Conservation (phyloP, 2,113 vertebrate genomes). For the Bubo scandiacus region DNA sequence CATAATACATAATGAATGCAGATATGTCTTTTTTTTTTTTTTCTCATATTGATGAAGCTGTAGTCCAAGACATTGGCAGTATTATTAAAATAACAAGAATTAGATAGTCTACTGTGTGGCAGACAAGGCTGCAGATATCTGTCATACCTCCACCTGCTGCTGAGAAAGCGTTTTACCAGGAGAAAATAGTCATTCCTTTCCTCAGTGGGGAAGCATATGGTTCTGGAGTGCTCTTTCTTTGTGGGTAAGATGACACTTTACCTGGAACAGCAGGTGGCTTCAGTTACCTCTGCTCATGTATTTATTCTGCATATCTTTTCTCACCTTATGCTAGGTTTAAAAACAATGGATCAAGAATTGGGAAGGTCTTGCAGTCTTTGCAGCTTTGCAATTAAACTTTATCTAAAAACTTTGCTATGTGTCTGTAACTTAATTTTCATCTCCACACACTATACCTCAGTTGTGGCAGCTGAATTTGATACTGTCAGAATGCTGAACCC, state of each 20-base stretch:
- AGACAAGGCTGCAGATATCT: background rate
- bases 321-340: background rate
- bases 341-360: background rate
- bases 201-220: accelerated
- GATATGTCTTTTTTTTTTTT: background rate
- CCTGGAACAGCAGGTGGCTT: background rate
- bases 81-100: background rate
- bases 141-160: background rate
- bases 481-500: background rate
- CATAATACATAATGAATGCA: background rate
- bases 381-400: background rate
- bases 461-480: background rate
- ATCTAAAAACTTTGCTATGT: background rate
- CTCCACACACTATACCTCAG: background rate
- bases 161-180: background rate
- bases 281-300: background rate
- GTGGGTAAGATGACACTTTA: background rate
- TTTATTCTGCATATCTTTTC: background rate
- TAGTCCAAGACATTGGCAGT: background rate
- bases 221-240: background rate
- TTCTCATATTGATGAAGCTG: background rate
- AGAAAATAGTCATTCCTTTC: background rate
- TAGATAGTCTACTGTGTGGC: background rate
- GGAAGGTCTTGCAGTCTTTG: background rate
- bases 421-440: background rate